Base-by-base conservation (phyloP, 2,888 invertebrate genomes). In the Sturmia bella region DNA sequence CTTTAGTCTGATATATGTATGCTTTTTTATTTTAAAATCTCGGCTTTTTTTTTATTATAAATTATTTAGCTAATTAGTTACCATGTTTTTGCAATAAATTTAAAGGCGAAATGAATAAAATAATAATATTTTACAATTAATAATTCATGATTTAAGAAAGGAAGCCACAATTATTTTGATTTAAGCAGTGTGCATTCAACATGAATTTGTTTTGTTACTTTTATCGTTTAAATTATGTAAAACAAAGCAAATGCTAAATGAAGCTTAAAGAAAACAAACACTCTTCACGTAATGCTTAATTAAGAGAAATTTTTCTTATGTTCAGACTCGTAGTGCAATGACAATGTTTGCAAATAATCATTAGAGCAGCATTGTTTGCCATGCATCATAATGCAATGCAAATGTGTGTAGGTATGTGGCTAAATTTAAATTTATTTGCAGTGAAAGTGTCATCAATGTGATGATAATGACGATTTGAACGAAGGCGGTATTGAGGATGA, bases 371-470 rank as follows among this genome's bases (percentile, higher is more conserved):
- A 48, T 48, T 19, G 11, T 21, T 13, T 27, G 3, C 27, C 6
- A 27, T 27, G 27, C 27, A 4, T 27, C 27, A 27, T 3, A 4
- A 3, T 27, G 27, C 27, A n/a, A n/a, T n/a, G 27, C 6, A 6
- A 4, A 6, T 27, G 2, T n/a, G 59, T 52, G 50, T 24, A 11
- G 0, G 74, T 54, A 3, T 15, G 13, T 11, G 48, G 9, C 78
- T 78, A 82, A 82, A 82, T 74, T 70, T 82, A 82, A 78, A 73
- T 70, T 70, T 59, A 57, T 78, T 76, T 78, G 43, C 32, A 78
- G 82, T 78, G 82, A 82, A 82, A 82, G 82, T 82, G 82, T 70
- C 68, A 64, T 69, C 68, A 43, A 24, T 64, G 68, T 61, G 37
- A 68, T 66, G 15, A 59, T 75, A 3, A 32, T 59, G 50, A 52